Base-by-base conservation (phyloP, 1,140 invertebrate species). In the Trichonephila clavata region DNA sequence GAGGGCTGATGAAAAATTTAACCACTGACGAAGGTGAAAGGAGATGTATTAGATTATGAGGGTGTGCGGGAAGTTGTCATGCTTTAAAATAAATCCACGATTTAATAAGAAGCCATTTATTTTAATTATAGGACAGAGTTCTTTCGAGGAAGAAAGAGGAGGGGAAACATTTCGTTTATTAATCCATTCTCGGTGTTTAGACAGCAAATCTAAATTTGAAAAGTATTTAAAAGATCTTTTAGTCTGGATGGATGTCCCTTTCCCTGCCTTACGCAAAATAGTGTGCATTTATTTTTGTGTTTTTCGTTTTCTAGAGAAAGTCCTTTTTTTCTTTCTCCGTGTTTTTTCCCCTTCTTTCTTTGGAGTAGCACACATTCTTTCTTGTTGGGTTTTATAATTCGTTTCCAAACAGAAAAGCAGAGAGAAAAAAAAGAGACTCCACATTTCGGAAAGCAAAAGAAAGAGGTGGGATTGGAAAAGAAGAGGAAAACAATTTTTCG, bases 151-250 rank as follows among this genome's bases (percentile, higher is more conserved):
- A 24, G 24, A 65, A 68, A 68, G n/a, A 24, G 13, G 10, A 68
- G 4, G 21, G 65, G n/a, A 68, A 68, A 68, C 13, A 24, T 13
- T 8, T n/a, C 65, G n/a, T 68, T 27, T 68, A 68, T 68, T 68
- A 68, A 68, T 68, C 65, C 24, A 13, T 68, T 68, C 65, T 14
- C 65, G 27, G 32, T 77, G 24, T 39, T 24, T 24, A 57, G 24
- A 43, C 59, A 21, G n/a, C 81, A 59, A 83, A 83, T 83, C 81
- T 57, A 57, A 83, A 50, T 57, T 83, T 80, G 16, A 50, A 83
- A 83, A 83, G 81, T 50, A 83, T n/a, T 83, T 83, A 57, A 83
- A 83, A n/a, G 81, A 83, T 83, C 7, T 83, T 83, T 83, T 59
- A 57, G 21, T 21, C n/a, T 57, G 57, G 81, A 83, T 59, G 50